Base-by-base conservation (phyloP, 30 jellyfish, hydroid and myxozoan genomes). In the Hydra vulgaris region DNA sequence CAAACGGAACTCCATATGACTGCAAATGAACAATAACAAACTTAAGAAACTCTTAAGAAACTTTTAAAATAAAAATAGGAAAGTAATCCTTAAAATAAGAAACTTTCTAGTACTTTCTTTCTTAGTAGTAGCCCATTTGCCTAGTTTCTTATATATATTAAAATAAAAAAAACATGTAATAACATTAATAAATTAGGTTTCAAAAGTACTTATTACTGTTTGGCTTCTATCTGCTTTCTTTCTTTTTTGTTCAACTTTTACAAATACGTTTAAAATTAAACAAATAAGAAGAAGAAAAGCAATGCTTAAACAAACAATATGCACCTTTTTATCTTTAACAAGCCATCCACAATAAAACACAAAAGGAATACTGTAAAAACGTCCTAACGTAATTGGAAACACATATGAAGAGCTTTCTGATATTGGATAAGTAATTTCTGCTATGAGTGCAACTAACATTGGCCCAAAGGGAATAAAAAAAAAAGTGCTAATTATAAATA, bases 381-480 rank as follows among this genome's bases (percentile, higher is more conserved):
- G 79, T 18, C 79, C 78, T 27, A 26, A 76, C 21, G 85, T 78
- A 17, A 78, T 78, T 78, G 85, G 40, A 21, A 54, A 12, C 12
- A 61, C 85, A 78, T 15, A 78, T 22, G 87, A 26, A 26, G 71
- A 27, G 52, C 87, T 70, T 70, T 67, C 87, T 0, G 87, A 74
- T 8, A 80, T 22, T 26, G 87, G 87, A 27, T 80, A 80, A 18
- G 87, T 80, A 24, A 66, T 80, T 21, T 80, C 87, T n/a, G 79
- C 27, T 75, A 78, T 78, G 54, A 54, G 40, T 15, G 27, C 87
- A 23, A 70, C 87, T 68, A 66, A 54, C 20, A 66, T 19, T 15
- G 81, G 87, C 70, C 84, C 66, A 67, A 80, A 21, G 25, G 87
- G 87, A 15, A 80, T 66, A 67, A 66, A 66, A 66, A 70, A 18